Base-by-base conservation (phyloP, 2,797 vertebrate genomes). In the Liparis tanakae region DNA sequence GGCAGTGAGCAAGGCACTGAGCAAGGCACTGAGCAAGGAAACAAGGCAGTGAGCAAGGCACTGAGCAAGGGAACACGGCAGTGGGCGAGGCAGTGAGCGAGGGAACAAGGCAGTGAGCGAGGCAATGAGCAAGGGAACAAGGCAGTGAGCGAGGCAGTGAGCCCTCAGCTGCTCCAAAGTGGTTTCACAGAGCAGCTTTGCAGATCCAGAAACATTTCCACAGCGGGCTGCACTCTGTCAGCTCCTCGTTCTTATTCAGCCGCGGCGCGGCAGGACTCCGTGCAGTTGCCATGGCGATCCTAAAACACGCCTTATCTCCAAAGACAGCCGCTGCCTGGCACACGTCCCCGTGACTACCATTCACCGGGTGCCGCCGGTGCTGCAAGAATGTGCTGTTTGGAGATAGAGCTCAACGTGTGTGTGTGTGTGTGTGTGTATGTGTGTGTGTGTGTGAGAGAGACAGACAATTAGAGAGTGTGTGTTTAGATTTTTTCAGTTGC, bases 281-380 rank as follows among this genome's bases (percentile, higher is more conserved):
- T 33, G 68, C 7, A 5, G 87, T 88, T 83, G 68, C 84, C 75
- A 85, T 86, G 79, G 82, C 20, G 50, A 86, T 34, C 7, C 25
- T 1, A 39, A 66, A 80, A 73, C 70, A 65, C 54, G 8, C 70
- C 85, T 85, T 87, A 89, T 87, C 88, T 84, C 44, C 57, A n/a
- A 9, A 6, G 14, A 70, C 85, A 85, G 87, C 72, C 39, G 56
- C 59, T 48, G 79, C 80, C 69, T 76, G 68, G 79, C 68, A 14
- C 54, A 1, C 14, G 2, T 66, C 55, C 43, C 65, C 4, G 14
- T 17, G 20, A 56, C 78, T 8, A 34, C 69, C 1, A 20, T 56
- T 20, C 12, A 60, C 37, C n/a, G 1, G 13, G 13, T n/a, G 41
- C 36, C 15, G 25, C 53, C 56, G 20, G 51, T 12, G 69, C 7